These are phyloP conservation scores for Branchinecta sandiegonensis DNA, from an alignment of 2,888 invertebrate genomes.

Conservation along the genomic window DNA sequence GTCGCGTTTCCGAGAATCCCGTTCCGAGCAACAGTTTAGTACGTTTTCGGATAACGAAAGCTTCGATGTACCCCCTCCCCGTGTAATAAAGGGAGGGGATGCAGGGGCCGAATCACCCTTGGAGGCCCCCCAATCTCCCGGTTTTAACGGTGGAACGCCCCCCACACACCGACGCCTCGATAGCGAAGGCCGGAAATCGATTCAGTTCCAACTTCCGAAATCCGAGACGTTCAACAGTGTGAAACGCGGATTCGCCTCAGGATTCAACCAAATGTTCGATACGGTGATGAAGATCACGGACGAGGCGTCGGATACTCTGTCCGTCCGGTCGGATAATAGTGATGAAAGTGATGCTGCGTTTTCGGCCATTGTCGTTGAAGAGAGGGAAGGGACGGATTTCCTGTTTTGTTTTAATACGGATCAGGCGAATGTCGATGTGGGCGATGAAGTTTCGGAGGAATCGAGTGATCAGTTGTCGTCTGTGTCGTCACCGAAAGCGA, in stretches of 20 bases:
- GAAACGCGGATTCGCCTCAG: neutral
- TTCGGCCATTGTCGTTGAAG: neutral
- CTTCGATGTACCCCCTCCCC: neutral
- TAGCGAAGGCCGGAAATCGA: neutral
- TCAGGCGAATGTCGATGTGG: neutral
- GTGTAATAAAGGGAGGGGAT: neutral
- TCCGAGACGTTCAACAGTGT: neutral
- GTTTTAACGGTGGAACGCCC: too few species aligned
- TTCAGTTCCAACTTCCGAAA: conserved; percentile 7
- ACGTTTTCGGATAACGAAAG: conserved; percentile 4
- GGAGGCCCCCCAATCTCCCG: neutral
- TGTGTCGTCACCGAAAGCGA: neutral
- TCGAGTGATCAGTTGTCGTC: conserved; percentile 6
- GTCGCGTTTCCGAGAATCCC: conserved; percentile 10
- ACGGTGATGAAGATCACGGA: conserved; percentile 1
- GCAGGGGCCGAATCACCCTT: neutral
- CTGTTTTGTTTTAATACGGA: conserved; percentile 12
- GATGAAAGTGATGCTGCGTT: conserved; percentile 2
- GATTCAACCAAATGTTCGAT: neutral
- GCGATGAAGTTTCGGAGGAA: neutral
- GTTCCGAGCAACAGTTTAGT: neutral
- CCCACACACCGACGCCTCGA: neutral
- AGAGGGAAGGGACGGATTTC: neutral
- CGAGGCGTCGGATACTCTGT: neutral
- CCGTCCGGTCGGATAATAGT: conserved; percentile 2